Base-by-base conservation (phyloP, 2,797 vertebrate species). In the Accipiter superciliosus region DNA sequence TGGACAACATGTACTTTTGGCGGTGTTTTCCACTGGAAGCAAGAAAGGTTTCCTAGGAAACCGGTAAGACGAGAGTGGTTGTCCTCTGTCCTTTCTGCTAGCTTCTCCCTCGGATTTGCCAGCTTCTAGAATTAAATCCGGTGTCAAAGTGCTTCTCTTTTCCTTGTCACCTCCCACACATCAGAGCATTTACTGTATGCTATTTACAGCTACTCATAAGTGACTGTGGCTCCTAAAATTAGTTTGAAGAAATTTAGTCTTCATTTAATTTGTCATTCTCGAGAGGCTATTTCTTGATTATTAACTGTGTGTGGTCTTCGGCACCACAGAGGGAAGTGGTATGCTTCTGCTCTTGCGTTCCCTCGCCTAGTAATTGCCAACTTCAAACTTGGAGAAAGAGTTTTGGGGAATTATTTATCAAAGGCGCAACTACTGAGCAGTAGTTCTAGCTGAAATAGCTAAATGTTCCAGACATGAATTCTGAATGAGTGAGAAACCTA, bases 1-100 rank as follows among this genome's bases (percentile, higher is more conserved):
- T 53, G 35, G 35, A 89, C 35, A 80, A 33, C 0, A 1, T 58
- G 63, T 71, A 22, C 73, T 76, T 67, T 13, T 86, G 81, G 65
- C 1, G 0, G 35, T 80, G 73, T 63, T 80, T 76, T 81, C 49
- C 39, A 70, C 33, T 67, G 73, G 63, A 76, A 83, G 39, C 39
- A 58, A 74, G 42, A 76, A 87, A 87, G 82, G 81, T 89, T 91
- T 93, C 85, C 62, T 86, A 83, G 86, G 92, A 83, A 80, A 87
- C 78, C 44, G 14, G 0, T 58, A 49, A 58, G 58, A 49, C 39
- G 49, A 59, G 44, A 58, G 58, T 49, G 63, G 42, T 50, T 83
- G 73, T 62, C 47, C 67, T 83, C 77, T 2, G 3, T 89, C 65
- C 33, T 79, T 83, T 87, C 59, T 76, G 58, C 35, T 89, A n/a